Evolutionary conservation across 2,797 vertebrate genomes (phyloP), one percentile per base, ranked within the genome.

Genomic region (Sandelia bainsii): DNA sequence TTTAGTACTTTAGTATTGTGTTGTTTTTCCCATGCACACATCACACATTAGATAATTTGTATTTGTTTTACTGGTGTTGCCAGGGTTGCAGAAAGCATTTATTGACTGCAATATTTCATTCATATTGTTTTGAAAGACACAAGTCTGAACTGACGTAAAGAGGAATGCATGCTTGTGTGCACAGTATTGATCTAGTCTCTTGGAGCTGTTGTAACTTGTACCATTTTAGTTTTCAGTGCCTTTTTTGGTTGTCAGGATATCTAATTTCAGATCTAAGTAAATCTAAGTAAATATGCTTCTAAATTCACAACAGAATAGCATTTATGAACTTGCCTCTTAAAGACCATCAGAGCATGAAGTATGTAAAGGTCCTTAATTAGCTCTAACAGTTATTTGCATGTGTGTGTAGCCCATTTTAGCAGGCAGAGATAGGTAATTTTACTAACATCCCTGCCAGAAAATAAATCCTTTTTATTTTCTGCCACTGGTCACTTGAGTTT

Each of bases 321-420:
- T 53, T 66, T 45, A 67, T 45, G 72, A 77, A 60, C 17, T 13
- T 7, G 57, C 63, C 65, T 60, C 51, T 56, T 11, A 53, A 71
- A 39, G 25, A 75, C 66, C 74, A 84, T 61, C 65, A 12, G 83
- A 80, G 78, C 82, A 32, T 81, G 68, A 77, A 69, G 60, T 65
- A 73, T 58, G 52, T 72, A 58, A 71, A 77, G 40, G 63, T 42
- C 70, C 65, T 71, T 70, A 86, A 85, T 89, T 83, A 70, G 69
- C 72, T 64, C 75, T 42, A 27, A 81, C 69, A 72, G 46, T 57
- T 34, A 42, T 67, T 53, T 61, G 57, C 57, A 29, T 59, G 59
- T 46, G 59, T 46, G 63, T 59, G 66, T 34, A 69, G 49, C 37
- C 16, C 65, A 64, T 62, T 4, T 40, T 14, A 22, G 25, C 65